Evolutionary conservation across 2,797 vertebrate species (phyloP), one percentile per base, ranked within the genome.

Genomic region (Danio tinwini): DNA sequence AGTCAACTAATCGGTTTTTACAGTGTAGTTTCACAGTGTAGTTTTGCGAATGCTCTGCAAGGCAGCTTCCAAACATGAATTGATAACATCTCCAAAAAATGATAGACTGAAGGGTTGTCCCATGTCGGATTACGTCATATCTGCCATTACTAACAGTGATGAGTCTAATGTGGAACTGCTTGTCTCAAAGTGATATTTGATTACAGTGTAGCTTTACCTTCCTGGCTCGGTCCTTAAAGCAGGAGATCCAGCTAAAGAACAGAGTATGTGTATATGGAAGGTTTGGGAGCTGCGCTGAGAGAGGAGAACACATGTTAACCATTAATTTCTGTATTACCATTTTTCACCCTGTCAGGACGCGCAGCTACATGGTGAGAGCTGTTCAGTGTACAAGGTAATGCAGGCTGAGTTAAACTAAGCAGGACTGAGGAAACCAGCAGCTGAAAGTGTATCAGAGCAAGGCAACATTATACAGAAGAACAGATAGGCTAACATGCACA

Each of bases 271-370:
- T 74, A 69, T 82, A 67, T 82, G 77, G 78, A 78, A 73, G 74
- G 76, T 81, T 74, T 73, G 61, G 71, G 74, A 82, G 77, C 76
- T 52, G 5, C 39, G 44, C 74, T 82, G 85, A 88, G 89, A 90
- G 83, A 90, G 84, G 90, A 89, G 90, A 93, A 92, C 95, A 96
- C 95, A 91, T 96, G 95, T 94, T 96, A 95, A 90, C 91, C 90
- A 95, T 96, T 95, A 93, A 95, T 94, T 93, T 93, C 91, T 92
- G 88, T 90, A 93, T 96, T 95, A 95, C 95, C 94, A 96, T 96
- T 95, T 96, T 96, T 96, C 95, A 96, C 94, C 94, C 90, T 96
- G 95, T 95, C 95, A 93, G 93, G 89, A 91, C 91, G 68, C 90
- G 90, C 90, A 88, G 88, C 91, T 92, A 89, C 82, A 89, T 89